Conservation (phyloP, 2,888 invertebrate species). For the Bugula neritina region DNA sequence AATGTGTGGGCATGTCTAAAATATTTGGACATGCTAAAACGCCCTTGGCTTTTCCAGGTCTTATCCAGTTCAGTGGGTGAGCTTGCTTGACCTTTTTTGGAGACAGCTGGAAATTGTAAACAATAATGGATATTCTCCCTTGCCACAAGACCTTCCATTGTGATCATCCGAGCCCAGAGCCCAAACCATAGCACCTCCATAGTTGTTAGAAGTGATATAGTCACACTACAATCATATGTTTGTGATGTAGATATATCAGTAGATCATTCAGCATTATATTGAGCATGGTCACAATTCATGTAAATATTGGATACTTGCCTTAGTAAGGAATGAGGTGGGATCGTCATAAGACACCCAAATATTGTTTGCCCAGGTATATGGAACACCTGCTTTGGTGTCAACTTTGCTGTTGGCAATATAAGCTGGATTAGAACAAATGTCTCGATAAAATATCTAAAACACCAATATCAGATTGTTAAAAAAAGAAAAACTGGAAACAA, state of each 20-base stretch:
- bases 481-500: no score
- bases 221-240: conserved; percentile 68
- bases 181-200: conserved; percentile 92
- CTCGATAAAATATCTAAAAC: background rate
- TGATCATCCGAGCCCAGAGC: conserved; percentile 34
- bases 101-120: background rate
- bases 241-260: no score
- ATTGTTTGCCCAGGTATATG: conserved; percentile 29
- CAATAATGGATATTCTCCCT: background rate
- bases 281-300: no score
- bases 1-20: no score
- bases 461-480: no score
- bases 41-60: no score
- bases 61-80: no score
- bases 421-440: background rate
- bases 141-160: background rate
- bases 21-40: no score
- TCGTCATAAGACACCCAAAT: conserved; percentile 30
- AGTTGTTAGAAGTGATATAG: conserved; percentile 81
- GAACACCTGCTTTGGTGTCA: conserved; percentile 53
- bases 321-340: conserved; percentile 29
- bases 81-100: no score
- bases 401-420: conserved; percentile 62
- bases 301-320: no score
- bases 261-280: no score